These are phyloP conservation scores for Sarcoramphus papa DNA, from an alignment of 2,797 vertebrate species.

Conservation along the genomic window DNA sequence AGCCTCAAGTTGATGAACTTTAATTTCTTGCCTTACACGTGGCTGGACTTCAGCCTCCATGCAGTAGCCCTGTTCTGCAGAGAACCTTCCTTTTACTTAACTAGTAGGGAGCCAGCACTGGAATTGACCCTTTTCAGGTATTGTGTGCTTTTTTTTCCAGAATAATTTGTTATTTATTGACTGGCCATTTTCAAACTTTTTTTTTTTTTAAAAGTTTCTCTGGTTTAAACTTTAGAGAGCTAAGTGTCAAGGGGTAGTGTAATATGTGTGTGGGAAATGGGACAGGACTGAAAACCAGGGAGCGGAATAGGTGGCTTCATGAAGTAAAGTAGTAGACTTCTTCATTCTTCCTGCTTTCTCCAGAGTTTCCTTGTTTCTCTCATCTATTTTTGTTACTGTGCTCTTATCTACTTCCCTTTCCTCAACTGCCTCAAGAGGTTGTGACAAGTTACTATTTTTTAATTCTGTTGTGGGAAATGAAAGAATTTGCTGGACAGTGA, in stretches of 20 bases:
- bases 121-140: background rate
- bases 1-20: background rate
- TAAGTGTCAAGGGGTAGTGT: background rate
- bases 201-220: background rate
- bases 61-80: background rate
- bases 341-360: background rate
- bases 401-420: background rate
- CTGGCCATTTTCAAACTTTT: background rate
- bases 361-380: background rate
- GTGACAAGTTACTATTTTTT: background rate
- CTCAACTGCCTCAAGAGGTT: background rate
- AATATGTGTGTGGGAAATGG: background rate
- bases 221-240: background rate
- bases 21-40: background rate
- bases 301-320: background rate
- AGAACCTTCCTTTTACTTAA: background rate
- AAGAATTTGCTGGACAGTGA: background rate
- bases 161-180: background rate
- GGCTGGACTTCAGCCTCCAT: conserved; percentile 8
- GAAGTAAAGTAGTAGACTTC: background rate
- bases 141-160: background rate
- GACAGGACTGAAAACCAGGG: background rate
- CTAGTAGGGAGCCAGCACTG: background rate
- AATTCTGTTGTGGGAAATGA: background rate
- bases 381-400: background rate